Base-by-base conservation (phyloP, 2,888 invertebrate species). In the Synergus laeviventris region DNA sequence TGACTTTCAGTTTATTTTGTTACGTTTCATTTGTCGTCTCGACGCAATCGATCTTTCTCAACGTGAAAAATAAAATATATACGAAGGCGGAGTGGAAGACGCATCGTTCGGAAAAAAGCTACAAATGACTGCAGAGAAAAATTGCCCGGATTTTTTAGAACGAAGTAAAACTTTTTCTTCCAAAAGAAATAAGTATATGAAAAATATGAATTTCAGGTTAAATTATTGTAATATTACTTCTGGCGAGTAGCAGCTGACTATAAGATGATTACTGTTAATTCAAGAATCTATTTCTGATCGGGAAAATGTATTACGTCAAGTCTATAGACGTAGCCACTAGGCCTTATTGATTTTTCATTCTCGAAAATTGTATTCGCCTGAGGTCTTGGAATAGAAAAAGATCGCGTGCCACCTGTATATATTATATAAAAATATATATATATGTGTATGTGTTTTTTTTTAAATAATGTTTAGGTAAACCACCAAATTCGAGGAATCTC, bases 11-110 rank as follows among this genome's bases (percentile, higher is more conserved):
- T 36, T 64, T 39, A 39, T 64, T 64, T 64, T 64, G 39, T 64
- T 64, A 18, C 39, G 18, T 64, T 64, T 64, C 39, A 64, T 64
- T 21, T 64, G 62, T 64, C 62, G 62, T 42, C 62, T 39, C 62
- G 62, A 64, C 39, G 39, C 62, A 64, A 64, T 64, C 39, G 62
- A 64, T 64, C 62, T 64, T 64, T 64, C 62, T 64, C 39, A 64
- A 39, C 38, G 62, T n/a, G n/a, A 21, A 64, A 64, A 64, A 64
- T 38, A 64, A 64, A n/a, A n/a, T n/a, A 39, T 64, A 39, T 64
- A 38, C 11, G 39, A 12, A 36, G 39, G 18, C 39, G 3, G 7
- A 39, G 18, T 62, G 38, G 36, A 62, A 62, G 62, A 62, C 18
- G 62, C 62, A 62, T 62, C 38, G 62, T 16, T 11, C 38, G 38